Evolutionary conservation across 2,888 invertebrate genomes (phyloP).

Genomic region (Aphodius granarius): DNA sequence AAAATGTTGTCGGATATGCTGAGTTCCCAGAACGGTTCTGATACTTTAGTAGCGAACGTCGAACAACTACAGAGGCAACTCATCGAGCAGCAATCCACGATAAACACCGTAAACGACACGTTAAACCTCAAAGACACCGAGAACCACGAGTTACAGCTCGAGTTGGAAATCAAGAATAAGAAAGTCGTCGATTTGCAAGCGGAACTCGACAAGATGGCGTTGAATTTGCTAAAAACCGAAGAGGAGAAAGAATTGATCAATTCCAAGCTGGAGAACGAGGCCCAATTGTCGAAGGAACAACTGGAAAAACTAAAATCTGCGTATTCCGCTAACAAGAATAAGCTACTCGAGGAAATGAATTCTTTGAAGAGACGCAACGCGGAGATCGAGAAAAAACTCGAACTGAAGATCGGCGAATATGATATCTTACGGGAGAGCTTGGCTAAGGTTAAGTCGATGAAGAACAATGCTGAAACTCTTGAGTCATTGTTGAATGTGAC

Average conservation of each 20-base stretch:
- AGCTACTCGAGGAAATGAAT: conserved; percentile 56
- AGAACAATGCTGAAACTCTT: conserved; percentile 47
- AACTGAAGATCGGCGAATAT: conserved; percentile 51
- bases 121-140: conserved; percentile 59
- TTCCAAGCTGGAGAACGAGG: conserved; percentile 49
- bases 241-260: conserved; percentile 51
- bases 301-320: conserved; percentile 41
- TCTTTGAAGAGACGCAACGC: conserved; percentile 47
- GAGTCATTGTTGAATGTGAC: conserved; percentile 57
- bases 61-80: conserved; percentile 68
- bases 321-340: conserved; percentile 51
- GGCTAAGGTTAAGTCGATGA: conserved; percentile 52
- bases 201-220: conserved; percentile 50
- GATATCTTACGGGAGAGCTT: conserved; percentile 56
- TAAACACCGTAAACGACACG: conserved; percentile 57
- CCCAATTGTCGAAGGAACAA: conserved; percentile 40
- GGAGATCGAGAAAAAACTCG: conserved; percentile 48
- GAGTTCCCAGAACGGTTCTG: conserved; percentile 67
- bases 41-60: conserved; percentile 64
- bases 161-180: conserved; percentile 48
- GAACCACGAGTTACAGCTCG: conserved; percentile 57
- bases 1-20: conserved; percentile 68
- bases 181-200: conserved; percentile 49
- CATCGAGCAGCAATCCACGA: conserved; percentile 64
- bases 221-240: conserved; percentile 49